Evolutionary conservation across 2,888 invertebrate genomes (phyloP), one percentile per base, ranked within the genome.

Genomic region (Drosophila conformis): DNA sequence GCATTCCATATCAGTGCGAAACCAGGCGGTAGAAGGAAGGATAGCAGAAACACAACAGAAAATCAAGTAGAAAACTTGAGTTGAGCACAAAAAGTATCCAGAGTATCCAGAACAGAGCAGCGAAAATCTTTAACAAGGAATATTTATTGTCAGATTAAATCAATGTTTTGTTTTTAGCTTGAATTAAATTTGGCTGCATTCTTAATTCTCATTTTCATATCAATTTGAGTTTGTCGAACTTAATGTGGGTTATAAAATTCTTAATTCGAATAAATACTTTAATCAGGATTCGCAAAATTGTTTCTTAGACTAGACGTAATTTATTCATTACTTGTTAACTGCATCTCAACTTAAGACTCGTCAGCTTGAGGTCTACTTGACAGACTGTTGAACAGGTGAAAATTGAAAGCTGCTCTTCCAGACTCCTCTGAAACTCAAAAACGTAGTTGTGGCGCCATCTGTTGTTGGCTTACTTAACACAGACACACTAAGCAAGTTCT

Each of bases 401-500:
- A 25, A 25, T 46, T 15, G 15, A 4, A 46, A 46, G 25, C 25
- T 8, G 15, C 21, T 8, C 8, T 46, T 25, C 21, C 15, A 25
- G 46, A 15, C 15, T 8, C 15, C 15, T 11, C n/a, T 15, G n/a
- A 29, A 15, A 25, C 15, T 46, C 18, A 10, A 7, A 29, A 8
- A 13, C 38, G 31, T 35, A 33, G 38, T 33, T 66, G 59, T 38
- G 27, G 35, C 57, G 76, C 70, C 70, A 57, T 61, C 71, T 76
- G 51, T 35, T 71, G 72, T 35, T 21, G 10, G 21, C n/a, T 11
- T 27, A 29, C 11, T 42, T 21, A 10, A 49, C 29, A 46, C 18
- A 11, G 27, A 29, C 18, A 18, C 49, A 29, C 29, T 1, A 27
- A 46, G 27, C 13, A 52, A 40, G 27, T 51, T 27, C 13, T 6